Conservation (phyloP, 2,113 vertebrate species). For the Butorides virescens region DNA sequence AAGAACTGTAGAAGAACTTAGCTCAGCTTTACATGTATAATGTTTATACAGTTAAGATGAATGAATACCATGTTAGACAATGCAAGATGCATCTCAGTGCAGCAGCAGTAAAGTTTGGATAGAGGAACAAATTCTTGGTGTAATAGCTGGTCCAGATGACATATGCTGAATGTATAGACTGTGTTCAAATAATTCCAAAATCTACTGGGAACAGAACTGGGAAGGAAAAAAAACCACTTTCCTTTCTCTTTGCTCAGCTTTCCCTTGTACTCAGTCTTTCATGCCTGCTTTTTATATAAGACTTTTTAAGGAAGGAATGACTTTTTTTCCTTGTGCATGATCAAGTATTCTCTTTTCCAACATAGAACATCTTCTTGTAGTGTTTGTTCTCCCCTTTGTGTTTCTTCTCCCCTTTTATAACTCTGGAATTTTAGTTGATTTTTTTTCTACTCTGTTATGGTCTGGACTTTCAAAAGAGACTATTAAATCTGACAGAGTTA, state of each 20-base stretch:
- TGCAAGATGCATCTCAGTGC: too few relatives aligned
- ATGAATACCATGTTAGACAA: accelerated
- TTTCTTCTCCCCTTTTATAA: neutral
- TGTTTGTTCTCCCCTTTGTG: neutral
- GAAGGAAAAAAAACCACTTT: neutral
- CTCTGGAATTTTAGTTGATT: neutral
- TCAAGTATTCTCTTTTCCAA: neutral
- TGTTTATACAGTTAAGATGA: neutral
- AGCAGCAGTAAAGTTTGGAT: neutral
- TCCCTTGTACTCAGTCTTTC: neutral
- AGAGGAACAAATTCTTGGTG: neutral
- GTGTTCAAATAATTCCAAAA: neutral
- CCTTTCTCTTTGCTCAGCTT: neutral
- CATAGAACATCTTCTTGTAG: neutral
- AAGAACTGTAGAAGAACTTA: neutral
- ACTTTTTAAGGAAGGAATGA: neutral
- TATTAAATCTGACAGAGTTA: neutral
- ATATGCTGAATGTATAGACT: neutral
- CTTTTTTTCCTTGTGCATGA: neutral
- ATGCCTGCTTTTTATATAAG: neutral
- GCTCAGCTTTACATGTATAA: neutral
- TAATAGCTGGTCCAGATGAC: neutral
- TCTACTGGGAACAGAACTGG: neutral
- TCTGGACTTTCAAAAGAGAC: neutral
- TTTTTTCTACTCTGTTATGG: neutral